Evolutionary conservation across 2,888 invertebrate species (phyloP).

Genomic region (Encarsia formosa): DNA sequence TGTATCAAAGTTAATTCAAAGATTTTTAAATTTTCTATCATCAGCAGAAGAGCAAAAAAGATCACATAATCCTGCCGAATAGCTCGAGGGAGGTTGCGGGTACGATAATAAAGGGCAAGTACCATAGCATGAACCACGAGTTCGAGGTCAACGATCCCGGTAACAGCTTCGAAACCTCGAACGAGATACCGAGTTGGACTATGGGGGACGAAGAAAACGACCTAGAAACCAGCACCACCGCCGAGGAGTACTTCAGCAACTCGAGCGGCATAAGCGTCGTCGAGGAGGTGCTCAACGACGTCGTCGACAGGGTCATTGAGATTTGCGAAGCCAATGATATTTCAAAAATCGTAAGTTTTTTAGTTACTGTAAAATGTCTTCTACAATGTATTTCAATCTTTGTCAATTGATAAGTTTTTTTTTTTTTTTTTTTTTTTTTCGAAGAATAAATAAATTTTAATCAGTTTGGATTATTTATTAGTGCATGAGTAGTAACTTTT

Average conservation of each 20-base stretch:
- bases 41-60: slow-evolving; percentile 30
- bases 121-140: slow-evolving; percentile 45
- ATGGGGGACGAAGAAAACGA: slow-evolving; percentile 53
- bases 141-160: slow-evolving; percentile 47
- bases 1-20: too few species aligned
- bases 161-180: slow-evolving; percentile 48
- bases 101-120: slow-evolving; percentile 46
- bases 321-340: slow-evolving; percentile 40
- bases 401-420: too few species aligned
- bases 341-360: slow-evolving; percentile 35
- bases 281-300: slow-evolving; percentile 58
- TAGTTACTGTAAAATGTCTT: too few species aligned
- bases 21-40: too few species aligned
- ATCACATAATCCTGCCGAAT: slow-evolving; percentile 37
- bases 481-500: too few species aligned
- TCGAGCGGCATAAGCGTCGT: slow-evolving; percentile 53
- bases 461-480: too few species aligned
- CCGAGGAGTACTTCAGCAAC: slow-evolving; percentile 64
- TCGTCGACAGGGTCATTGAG: slow-evolving; percentile 55
- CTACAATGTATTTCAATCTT: too few species aligned
- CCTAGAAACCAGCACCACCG: slow-evolving; percentile 59
- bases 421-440: too few species aligned
- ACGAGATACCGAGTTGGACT: slow-evolving; percentile 56
- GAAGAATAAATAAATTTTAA: too few species aligned
- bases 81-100: slow-evolving; percentile 45